Percentiles rank a stretch among this genome's conserved stretches.
Conservation (phyloP, 2,888 invertebrate genomes). For the Meandrusa payeni region DNA sequence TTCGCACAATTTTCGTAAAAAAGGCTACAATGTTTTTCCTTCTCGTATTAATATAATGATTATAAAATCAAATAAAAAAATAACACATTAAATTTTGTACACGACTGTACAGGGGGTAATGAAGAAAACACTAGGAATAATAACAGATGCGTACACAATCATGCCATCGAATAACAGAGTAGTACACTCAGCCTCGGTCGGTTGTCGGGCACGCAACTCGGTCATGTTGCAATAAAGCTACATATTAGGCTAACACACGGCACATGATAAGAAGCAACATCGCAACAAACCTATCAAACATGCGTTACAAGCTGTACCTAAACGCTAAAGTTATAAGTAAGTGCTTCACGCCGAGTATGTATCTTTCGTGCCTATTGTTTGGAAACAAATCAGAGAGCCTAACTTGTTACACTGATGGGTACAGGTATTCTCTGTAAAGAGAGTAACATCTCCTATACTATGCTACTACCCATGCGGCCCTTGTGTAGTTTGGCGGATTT, state of each 20-base stretch:
- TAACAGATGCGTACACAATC: slow-evolving; percentile 8
- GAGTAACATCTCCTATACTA: too few species aligned
- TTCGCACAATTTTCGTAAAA: too few species aligned
- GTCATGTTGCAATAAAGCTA: not conserved
- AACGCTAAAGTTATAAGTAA: too few species aligned
- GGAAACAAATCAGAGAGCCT: too few species aligned
- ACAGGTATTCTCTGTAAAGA: not conserved
- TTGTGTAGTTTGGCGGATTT: too few species aligned
- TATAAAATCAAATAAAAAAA: too few species aligned
- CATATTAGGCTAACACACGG: not conserved
- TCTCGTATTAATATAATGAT: too few species aligned
- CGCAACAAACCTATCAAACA: slow-evolving; percentile 1
- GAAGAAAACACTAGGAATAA: not conserved
- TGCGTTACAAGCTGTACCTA: not conserved
- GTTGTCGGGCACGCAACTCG: slow-evolving; percentile 1
- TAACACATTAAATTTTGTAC: too few species aligned
- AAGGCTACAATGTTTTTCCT: too few species aligned
- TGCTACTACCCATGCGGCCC: too few species aligned
- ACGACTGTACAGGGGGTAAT: not conserved
- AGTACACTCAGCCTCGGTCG: not conserved
- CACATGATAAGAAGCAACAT: slow-evolving; percentile 1
- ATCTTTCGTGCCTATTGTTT: too few species aligned
- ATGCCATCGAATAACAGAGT: slow-evolving; percentile 3
- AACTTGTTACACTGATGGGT: not conserved
- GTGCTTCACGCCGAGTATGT: too few species aligned